These are phyloP conservation scores for Caradrina clavipalpis DNA, from an alignment of 2,888 invertebrate genomes.

Conservation along the genomic window DNA sequence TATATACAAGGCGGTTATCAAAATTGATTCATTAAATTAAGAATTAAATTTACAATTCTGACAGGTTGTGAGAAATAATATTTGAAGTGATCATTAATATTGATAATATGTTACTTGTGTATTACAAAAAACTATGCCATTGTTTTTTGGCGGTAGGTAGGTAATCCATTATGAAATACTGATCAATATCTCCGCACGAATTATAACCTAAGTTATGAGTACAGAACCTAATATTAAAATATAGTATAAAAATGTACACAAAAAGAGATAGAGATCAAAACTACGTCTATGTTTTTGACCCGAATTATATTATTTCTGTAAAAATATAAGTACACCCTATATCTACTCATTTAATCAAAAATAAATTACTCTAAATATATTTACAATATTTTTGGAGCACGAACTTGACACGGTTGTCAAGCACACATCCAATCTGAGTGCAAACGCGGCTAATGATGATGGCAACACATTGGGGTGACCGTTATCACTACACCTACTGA, in stretches of 20 bases:
- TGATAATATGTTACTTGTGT: slow-evolving; percentile 32
- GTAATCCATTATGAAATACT: neutral
- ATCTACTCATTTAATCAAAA: slow-evolving; percentile 10
- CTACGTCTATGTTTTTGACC: neutral
- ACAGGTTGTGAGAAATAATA: slow-evolving; percentile 55
- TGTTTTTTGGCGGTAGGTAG: slow-evolving; percentile 31
- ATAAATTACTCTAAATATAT: slow-evolving; percentile 13
- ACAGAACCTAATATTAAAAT: neutral
- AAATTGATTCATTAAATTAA: slow-evolving; percentile 28
- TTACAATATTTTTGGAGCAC: slow-evolving; percentile 28
- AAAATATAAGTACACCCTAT: neutral
- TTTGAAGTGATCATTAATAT: slow-evolving; percentile 33
- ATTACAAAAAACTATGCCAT: slow-evolving; percentile 25
- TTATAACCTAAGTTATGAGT: neutral
- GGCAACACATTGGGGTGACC: slow-evolving; percentile 67
- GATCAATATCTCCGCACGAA: slow-evolving; percentile 38
- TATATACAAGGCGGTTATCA: slow-evolving; percentile 22
- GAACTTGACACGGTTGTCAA: slow-evolving; percentile 63
- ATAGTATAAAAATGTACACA: no score
- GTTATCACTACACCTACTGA: slow-evolving; percentile 71
- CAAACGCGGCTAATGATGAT: slow-evolving; percentile 71
- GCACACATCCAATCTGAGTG: slow-evolving; percentile 53
- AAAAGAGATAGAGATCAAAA: no score
- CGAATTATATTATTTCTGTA: neutral
- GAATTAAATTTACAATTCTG: slow-evolving; percentile 44